These are phyloP conservation scores for Budorcas taxicolor DNA, from an alignment of 2,113 vertebrate species.

Conservation along the genomic window DNA sequence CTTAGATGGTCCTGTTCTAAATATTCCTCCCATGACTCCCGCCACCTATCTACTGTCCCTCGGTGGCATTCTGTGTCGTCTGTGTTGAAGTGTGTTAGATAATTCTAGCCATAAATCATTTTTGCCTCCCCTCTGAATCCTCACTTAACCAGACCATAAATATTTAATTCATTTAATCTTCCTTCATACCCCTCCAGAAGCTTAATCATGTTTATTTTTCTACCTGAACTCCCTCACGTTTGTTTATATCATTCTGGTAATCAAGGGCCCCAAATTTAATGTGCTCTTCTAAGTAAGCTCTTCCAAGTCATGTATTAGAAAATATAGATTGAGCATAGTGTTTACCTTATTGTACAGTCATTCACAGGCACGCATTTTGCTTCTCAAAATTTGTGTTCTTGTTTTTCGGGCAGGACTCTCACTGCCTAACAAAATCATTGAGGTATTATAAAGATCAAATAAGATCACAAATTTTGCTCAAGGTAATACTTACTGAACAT, in stretches of 20 bases:
- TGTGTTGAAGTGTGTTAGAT: not conserved
- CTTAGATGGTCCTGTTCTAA: not conserved
- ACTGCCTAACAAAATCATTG: not conserved
- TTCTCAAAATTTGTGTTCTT: not conserved
- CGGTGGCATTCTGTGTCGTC: not conserved
- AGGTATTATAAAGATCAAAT: not conserved
- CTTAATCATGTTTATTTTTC: conserved; percentile 43
- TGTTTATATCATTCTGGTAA: conserved; percentile 28
- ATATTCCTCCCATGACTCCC: not conserved
- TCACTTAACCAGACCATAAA: conserved; percentile 30
- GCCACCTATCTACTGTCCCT: not conserved
- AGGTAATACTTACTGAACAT: not conserved
- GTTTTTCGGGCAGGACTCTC: not conserved
- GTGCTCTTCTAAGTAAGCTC: not conserved
- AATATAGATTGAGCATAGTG: not conserved
- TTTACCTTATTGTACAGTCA: not conserved
- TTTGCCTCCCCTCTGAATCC: not conserved
- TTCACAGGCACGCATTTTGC: not conserved
- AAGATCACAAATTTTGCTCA: conserved; percentile 19
- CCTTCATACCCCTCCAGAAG: not conserved
- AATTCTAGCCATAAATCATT: not conserved
- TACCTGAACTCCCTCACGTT: conserved; percentile 7
- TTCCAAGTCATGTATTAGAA: not conserved
- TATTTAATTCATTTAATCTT: conserved; percentile 40
- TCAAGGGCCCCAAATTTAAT: not conserved